Conservation (phyloP, 2,797 vertebrate genomes). For the Okamejei kenojei region DNA sequence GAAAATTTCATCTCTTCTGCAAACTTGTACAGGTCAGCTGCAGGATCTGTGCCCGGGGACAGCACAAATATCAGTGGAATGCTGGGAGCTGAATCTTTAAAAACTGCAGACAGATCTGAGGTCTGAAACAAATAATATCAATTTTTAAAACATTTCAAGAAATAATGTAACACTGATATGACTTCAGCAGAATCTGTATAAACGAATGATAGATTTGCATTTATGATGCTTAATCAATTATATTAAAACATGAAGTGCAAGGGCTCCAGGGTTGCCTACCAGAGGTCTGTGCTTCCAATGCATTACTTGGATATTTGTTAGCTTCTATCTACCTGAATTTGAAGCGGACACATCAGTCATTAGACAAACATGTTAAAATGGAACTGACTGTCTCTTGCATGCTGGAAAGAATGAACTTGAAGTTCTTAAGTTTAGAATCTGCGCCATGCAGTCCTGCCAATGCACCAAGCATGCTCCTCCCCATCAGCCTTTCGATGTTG, state of each 20-base stretch:
- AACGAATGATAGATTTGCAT: not conserved
- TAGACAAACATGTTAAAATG: no score
- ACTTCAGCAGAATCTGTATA: not conserved
- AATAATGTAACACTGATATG: not conserved
- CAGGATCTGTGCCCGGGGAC: slow-evolving; percentile 80
- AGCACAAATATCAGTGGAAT: slow-evolving; percentile 79
- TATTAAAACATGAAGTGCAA: not conserved
- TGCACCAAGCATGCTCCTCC: no score
- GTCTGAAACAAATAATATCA: slow-evolving; percentile 56
- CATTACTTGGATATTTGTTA: no score
- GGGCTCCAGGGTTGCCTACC: no score
- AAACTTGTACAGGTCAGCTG: slow-evolving; percentile 82
- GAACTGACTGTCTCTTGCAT: no score
- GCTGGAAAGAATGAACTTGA: no score
- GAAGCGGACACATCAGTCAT: no score
- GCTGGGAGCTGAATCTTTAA: slow-evolving; percentile 68
- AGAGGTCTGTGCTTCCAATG: no score
- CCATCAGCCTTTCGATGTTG: no score
- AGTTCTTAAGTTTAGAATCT: no score
- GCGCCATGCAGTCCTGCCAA: no score
- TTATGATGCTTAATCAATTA: not conserved
- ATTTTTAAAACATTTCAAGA: not conserved
- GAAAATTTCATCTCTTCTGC: slow-evolving; percentile 85
- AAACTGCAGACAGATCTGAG: slow-evolving; percentile 69
- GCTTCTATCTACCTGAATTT: no score